These are phyloP conservation scores for Acrobasis repandana DNA, from an alignment of 2,888 invertebrate species.

Conservation along the genomic window DNA sequence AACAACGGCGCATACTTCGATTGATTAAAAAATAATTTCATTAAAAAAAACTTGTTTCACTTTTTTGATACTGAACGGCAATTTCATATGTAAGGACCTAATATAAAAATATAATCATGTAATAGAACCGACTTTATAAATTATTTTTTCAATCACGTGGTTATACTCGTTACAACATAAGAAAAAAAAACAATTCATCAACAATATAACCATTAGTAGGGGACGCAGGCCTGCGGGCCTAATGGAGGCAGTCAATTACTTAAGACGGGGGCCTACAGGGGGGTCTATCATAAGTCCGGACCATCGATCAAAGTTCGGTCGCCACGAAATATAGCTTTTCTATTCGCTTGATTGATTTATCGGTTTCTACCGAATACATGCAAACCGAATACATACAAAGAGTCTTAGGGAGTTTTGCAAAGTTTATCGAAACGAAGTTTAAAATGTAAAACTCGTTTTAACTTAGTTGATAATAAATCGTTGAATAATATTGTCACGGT, in stretches of 20 bases:
- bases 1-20: too few species aligned
- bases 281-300: slow-evolving; percentile 76
- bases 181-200: slow-evolving; percentile 4
- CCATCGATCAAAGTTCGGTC: slow-evolving; percentile 77
- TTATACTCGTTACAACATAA: background rate
- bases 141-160: background rate
- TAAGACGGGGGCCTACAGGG: slow-evolving; percentile 61
- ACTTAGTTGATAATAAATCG: too few species aligned
- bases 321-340: slow-evolving; percentile 25
- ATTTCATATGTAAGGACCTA: too few species aligned
- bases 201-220: slow-evolving; percentile 38
- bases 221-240: slow-evolving; percentile 50
- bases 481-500: too few species aligned
- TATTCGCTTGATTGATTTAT: slow-evolving; percentile 35
- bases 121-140: too few species aligned
- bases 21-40: too few species aligned
- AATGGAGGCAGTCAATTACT: slow-evolving; percentile 81
- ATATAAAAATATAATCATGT: too few species aligned
- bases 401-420: too few species aligned
- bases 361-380: slow-evolving; percentile 14
- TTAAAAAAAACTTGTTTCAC: too few species aligned
- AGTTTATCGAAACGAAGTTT: too few species aligned
- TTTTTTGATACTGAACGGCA: too few species aligned
- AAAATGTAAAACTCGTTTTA: too few species aligned
- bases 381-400: background rate